Conservation (phyloP, 2,113 vertebrate genomes). For the Caracal caracal region DNA sequence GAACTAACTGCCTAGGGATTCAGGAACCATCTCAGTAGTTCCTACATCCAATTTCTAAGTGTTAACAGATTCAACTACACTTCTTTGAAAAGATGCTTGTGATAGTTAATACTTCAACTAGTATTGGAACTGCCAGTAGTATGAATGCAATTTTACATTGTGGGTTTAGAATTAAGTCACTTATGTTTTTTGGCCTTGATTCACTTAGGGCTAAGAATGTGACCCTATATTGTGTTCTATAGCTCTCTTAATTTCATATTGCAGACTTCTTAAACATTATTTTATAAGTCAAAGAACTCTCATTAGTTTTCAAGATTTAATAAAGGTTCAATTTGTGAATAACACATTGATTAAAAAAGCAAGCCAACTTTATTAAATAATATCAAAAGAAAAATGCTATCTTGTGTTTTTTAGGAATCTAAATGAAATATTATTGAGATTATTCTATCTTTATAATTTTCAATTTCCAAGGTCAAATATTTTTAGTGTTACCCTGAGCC, state of each 20-base stretch:
- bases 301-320: not conserved
- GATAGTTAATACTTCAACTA: not conserved
- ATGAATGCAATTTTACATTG: not conserved
- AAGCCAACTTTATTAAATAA: not conserved
- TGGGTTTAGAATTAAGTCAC: not conserved
- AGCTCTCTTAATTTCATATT: not conserved
- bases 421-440: not conserved
- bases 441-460: not conserved
- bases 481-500: not conserved
- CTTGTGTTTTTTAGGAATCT: not conserved
- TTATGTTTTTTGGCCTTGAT: not conserved
- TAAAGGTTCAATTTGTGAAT: not conserved
- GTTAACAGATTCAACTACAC: not conserved
- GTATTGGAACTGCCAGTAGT: not conserved
- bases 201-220: not conserved
- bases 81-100: not conserved
- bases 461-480: not conserved
- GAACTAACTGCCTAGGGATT: not conserved
- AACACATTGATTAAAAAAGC: not conserved
- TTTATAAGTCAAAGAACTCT: not conserved
- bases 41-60: not conserved
- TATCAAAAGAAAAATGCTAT: not conserved
- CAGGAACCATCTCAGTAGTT: not conserved
- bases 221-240: not conserved
- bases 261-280: not conserved